phyloP scores from a whole-genome alignment of 2,888 invertebrate species.

The Tipula lateralis region DNA sequence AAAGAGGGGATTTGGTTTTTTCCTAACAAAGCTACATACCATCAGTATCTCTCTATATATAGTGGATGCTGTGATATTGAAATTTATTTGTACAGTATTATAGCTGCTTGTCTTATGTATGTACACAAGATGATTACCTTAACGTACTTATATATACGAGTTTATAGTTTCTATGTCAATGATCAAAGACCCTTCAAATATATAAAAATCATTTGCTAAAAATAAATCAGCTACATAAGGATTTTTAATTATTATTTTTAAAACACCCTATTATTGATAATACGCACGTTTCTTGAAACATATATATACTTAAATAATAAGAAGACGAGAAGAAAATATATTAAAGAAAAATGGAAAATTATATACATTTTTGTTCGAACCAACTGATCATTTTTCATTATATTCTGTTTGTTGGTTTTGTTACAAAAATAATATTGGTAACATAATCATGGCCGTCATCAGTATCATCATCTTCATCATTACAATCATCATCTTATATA shows the following conservation, averaged over 20 bases:
- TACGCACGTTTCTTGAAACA: not conserved
- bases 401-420: not conserved
- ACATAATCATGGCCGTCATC: not conserved
- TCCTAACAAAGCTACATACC: not conserved
- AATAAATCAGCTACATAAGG: not conserved
- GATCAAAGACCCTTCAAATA: not conserved
- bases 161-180: not conserved
- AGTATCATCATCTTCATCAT: not conserved
- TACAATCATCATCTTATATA: not conserved
- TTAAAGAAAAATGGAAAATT: not conserved
- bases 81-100: not conserved
- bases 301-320: not conserved
- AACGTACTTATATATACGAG: not conserved
- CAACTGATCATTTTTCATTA: conserved; percentile 20
- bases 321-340: not conserved
- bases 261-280: not conserved
- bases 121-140: not conserved
- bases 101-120: not conserved
- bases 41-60: not conserved
- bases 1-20: not conserved
- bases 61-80: not conserved
- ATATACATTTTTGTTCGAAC: not conserved
- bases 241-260: conserved; percentile 24
- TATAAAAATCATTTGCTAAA: not conserved
- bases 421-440: not conserved